These are phyloP conservation scores for Meghimatium bilineatum DNA, from an alignment of 2,888 invertebrate species.

Conservation along the genomic window DNA sequence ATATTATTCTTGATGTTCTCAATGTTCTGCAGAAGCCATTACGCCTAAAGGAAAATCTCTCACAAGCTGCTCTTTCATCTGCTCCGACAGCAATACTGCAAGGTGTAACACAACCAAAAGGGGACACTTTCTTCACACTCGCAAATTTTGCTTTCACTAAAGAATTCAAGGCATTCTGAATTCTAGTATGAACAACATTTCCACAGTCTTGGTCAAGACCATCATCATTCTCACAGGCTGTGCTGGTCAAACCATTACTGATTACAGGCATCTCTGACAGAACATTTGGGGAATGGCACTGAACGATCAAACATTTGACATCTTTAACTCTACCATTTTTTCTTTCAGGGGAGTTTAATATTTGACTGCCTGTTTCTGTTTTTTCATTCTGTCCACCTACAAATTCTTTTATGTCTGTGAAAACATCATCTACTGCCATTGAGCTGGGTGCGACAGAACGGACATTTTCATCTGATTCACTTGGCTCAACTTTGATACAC, in stretches of 20 bases:
- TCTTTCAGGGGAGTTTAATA: constrained; percentile 15
- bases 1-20: constrained; percentile 34
- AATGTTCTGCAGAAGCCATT: constrained; percentile 38
- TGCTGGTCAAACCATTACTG: constrained; percentile 29
- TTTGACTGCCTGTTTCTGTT: not conserved
- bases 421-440: not conserved
- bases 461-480: not conserved
- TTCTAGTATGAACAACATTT: constrained; percentile 29
- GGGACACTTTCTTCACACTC: constrained; percentile 24
- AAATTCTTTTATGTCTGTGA: not conserved
- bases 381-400: not conserved
- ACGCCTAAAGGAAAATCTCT: constrained; percentile 44
- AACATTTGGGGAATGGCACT: constrained; percentile 38
- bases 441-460: not conserved
- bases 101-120: constrained; percentile 36
- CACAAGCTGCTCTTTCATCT: constrained; percentile 44
- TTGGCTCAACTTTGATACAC: not conserved
- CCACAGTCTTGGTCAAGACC: constrained; percentile 37
- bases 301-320: constrained; percentile 17
- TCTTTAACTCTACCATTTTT: constrained; percentile 41
- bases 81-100: constrained; percentile 47
- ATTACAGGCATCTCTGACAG: constrained; percentile 42
- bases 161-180: constrained; percentile 37
- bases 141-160: constrained; percentile 42
- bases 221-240: constrained; percentile 19